These are phyloP conservation scores for Ericerus pela DNA, from an alignment of 1,140 invertebrate species.

Conservation along the genomic window DNA sequence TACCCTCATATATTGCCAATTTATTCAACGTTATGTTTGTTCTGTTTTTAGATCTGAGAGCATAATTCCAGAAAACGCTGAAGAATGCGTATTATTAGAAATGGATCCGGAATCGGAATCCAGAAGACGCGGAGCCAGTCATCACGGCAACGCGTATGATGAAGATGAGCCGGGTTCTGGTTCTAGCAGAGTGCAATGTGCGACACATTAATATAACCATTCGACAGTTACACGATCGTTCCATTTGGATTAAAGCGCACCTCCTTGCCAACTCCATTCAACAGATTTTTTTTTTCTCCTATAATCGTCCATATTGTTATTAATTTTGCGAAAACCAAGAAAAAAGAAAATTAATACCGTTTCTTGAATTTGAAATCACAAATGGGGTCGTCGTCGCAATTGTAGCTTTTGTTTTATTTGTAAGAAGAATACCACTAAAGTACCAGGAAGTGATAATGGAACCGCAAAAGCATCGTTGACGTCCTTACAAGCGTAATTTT, in stretches of 20 bases:
- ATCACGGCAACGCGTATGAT: conserved; percentile 44
- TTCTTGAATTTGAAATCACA: neutral
- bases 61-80: conserved; percentile 68
- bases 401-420: neutral
- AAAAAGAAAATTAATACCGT: neutral
- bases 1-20: neutral
- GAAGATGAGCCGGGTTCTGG: conserved; percentile 57
- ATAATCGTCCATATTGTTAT: neutral
- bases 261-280: neutral
- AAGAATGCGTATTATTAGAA: conserved; percentile 59
- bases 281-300: neutral
- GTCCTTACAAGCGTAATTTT: too few relatives aligned
- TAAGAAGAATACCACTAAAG: too few relatives aligned
- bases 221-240: neutral
- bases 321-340: neutral
- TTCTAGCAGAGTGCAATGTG: conserved; percentile 68
- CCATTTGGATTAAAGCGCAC: neutral
- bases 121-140: conserved; percentile 39
- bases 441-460: neutral
- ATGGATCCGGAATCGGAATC: conserved; percentile 54
- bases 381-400: neutral
- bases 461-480: too few relatives aligned
- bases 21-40: neutral
- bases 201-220: conserved; percentile 52
- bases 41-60: conserved; percentile 39